Evolutionary conservation across 2,888 invertebrate species (phyloP), one percentile per base, ranked within the genome.

Genomic region (Noctua comes): DNA sequence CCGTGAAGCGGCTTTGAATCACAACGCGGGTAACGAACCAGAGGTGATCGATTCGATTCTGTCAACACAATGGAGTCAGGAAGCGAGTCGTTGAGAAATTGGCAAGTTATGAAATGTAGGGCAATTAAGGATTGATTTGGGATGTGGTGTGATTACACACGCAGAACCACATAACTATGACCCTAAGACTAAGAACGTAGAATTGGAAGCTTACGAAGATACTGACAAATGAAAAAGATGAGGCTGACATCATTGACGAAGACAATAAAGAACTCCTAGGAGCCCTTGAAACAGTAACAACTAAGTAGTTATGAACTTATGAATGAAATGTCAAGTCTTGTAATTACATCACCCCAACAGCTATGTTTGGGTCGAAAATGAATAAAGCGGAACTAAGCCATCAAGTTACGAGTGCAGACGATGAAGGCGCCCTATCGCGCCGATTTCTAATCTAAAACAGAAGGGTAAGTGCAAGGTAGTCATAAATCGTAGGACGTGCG

Each of bases 1-100:
- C 77, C 86, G 82, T 81, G 83, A 80, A 77, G 83, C 75, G 57
- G 70, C 48, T 69, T 80, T 78, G 79, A 83, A 82, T 86, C 77
- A 84, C 59, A 77, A 62, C 73, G 57, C 59, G 54, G 65, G 62
- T 77, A 86, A 86, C 79, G 51, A 74, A 66, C 77, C 80, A 70
- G 40, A 68, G 54, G 66, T 65, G 69, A 76, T 68, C 79, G 75
- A 79, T 77, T 79, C 69, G 64, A 59, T 64, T 40, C 66, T 64
- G 36, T 73, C 86, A 76, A 82, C 62, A 70, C 68, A 73, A 70
- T 78, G 57, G 59, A 24, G 16, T n/a, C 62, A 69, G 64, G 75
- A 71, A 69, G 75, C 27, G 16, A 73, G n/a, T 5, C 31, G 21
- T 81, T 72, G 64, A 62, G 68, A 65, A 70, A 70, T 70, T 62